Conservation (phyloP, 2,888 invertebrate genomes). For the Leptopilina syphax region DNA sequence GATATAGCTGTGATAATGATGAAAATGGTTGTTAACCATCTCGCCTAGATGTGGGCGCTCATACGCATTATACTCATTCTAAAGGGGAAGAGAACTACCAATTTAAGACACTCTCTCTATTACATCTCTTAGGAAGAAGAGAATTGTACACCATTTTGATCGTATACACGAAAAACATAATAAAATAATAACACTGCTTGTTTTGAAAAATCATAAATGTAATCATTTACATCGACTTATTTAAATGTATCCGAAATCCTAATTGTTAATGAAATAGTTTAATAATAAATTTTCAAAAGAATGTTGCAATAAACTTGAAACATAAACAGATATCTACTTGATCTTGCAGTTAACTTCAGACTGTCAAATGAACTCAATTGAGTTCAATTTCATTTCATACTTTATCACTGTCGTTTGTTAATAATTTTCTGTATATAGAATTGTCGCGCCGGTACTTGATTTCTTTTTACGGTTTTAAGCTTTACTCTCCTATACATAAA, state of each 20-base stretch:
- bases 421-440: too few relatives aligned
- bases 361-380: constrained; percentile 5
- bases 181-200: too few relatives aligned
- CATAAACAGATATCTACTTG: background rate
- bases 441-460: too few relatives aligned
- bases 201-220: too few relatives aligned
- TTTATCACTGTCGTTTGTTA: background rate
- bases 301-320: background rate
- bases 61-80: background rate
- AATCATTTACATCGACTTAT: too few relatives aligned
- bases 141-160: constrained; percentile 19
- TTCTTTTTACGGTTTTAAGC: too few relatives aligned
- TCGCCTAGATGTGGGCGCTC: constrained; percentile 17
- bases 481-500: too few relatives aligned
- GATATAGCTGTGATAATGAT: constrained; percentile 25
- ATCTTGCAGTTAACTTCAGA: background rate
- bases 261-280: too few relatives aligned
- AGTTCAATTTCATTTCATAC: background rate
- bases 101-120: constrained; percentile 19
- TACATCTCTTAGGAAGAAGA: constrained; percentile 4
- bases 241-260: too few relatives aligned
- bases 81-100: constrained; percentile 1
- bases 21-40: constrained; percentile 27
- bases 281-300: too few relatives aligned
- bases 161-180: background rate